Evolutionary conservation across 2,113 vertebrate genomes (phyloP).

Genomic region (Philantomba maxwellii): DNA sequence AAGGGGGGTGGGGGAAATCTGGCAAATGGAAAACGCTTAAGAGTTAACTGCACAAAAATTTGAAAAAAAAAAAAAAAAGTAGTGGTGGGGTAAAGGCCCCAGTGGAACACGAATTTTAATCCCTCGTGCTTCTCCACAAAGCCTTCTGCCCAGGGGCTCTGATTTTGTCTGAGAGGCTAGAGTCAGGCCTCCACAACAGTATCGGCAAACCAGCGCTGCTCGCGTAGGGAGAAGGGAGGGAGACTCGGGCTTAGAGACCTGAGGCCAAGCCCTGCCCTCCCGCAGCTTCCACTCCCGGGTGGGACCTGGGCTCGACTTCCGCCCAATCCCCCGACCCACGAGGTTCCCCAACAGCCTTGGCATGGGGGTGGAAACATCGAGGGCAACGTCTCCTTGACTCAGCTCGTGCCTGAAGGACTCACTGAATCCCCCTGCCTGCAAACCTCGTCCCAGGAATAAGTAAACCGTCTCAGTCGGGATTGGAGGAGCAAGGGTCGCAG

Average conservation of each 20-base stretch:
- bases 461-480: neutral
- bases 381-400: neutral
- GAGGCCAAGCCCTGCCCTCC: neutral
- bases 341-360: neutral
- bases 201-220: neutral
- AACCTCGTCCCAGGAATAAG: neutral
- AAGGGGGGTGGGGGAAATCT: neutral
- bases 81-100: too few species aligned
- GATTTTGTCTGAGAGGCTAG: neutral
- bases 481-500: neutral
- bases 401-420: neutral
- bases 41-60: neutral
- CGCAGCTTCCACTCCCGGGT: neutral
- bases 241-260: neutral
- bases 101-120: neutral
- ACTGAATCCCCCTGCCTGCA: neutral
- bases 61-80: neutral
- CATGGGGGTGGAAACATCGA: neutral
- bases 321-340: fast-evolving
- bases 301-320: neutral
- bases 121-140: neutral
- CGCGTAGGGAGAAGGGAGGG: neutral
- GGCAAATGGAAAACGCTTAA: neutral
- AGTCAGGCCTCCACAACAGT: neutral
- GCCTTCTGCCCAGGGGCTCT: neutral